Conservation (phyloP, 2,888 invertebrate genomes). For the Timandra comae region DNA sequence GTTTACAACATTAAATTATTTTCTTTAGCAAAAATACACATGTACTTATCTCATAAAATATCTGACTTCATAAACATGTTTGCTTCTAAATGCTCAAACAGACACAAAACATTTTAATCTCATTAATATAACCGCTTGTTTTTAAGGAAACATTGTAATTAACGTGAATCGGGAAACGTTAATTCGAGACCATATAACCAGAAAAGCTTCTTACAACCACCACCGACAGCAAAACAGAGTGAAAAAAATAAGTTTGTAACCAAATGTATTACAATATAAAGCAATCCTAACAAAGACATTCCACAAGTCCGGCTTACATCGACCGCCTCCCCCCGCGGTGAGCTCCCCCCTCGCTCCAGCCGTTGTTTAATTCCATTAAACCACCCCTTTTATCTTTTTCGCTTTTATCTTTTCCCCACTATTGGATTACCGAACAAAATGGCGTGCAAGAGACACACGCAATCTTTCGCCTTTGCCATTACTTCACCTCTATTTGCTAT, state of each 20-base stretch:
- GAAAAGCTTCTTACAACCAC: conserved; percentile 31
- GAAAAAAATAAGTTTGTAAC: conserved; percentile 37
- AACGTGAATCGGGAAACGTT: conserved; percentile 6
- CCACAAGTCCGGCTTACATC: conserved; percentile 65
- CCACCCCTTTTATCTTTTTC: conserved; percentile 72
- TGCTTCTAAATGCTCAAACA: no score
- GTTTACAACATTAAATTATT: no score
- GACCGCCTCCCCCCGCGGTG: conserved; percentile 30
- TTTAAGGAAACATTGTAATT: conserved; percentile 5
- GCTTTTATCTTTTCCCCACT: conserved; percentile 70
- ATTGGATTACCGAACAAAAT: conserved; percentile 72
- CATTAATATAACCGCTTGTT: background rate
- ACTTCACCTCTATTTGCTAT: conserved; percentile 49
- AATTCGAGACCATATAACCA: conserved; percentile 17
- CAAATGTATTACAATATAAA: conserved; percentile 46
- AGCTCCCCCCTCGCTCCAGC: conserved; percentile 30
- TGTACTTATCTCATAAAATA: no score
- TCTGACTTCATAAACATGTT: no score
- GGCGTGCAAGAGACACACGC: conserved; percentile 68
- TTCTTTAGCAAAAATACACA: no score
- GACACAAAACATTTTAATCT: no score
- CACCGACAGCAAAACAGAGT: conserved; percentile 26
- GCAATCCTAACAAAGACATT: conserved; percentile 65
- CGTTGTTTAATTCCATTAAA: conserved; percentile 75
- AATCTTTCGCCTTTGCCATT: conserved; percentile 55